Conservation (phyloP, 2,888 invertebrate genomes). For the Invenusta paracnida region DNA sequence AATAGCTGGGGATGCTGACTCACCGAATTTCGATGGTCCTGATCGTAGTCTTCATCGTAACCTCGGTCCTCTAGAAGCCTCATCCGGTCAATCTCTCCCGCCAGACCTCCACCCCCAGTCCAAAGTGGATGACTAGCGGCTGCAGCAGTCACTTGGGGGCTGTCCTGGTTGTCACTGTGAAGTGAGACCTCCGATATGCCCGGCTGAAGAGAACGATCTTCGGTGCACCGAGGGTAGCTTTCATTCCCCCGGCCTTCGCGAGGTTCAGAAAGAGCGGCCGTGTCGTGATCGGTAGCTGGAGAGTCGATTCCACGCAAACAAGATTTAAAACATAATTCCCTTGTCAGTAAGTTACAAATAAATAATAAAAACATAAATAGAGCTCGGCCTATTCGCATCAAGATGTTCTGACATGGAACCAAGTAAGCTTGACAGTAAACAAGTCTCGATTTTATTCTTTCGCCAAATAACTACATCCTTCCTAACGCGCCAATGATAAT, state of each 20-base stretch:
- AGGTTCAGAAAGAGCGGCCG: neutral
- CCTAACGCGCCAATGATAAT: no score
- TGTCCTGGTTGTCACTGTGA: neutral
- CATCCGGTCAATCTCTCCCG: neutral
- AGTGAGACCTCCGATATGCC: neutral
- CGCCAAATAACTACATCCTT: no score
- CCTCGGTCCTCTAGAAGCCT: neutral
- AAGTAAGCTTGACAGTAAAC: no score
- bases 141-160: neutral
- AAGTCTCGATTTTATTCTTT: no score
- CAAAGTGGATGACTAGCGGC: neutral
- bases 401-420: no score
- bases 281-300: neutral
- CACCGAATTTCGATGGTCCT: no score
- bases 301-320: neutral
- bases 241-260: neutral
- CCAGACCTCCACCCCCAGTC: neutral
- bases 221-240: neutral
- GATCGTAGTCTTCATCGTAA: no score
- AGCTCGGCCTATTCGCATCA: no score
- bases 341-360: no score
- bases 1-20: no score
- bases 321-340: no score
- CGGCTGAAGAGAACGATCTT: neutral
- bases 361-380: no score